phyloP scores from a whole-genome alignment of 2,797 vertebrate genomes.

The Microctenopoma steveboyesi region DNA sequence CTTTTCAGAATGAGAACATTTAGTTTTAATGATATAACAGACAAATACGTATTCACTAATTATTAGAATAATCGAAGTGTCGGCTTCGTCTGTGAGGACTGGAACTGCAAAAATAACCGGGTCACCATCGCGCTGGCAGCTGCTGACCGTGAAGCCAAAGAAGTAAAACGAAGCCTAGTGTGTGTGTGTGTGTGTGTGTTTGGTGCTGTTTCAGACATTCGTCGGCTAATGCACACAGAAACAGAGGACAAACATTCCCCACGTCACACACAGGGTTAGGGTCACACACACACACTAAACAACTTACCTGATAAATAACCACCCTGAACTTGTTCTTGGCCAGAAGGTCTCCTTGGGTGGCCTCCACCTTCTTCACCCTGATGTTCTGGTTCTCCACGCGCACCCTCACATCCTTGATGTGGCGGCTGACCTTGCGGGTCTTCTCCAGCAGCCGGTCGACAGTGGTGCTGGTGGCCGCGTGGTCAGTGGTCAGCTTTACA shows the following conservation, averaged over 20 bases:
- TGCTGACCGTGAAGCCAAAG: conserved; percentile 66
- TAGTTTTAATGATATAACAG: neutral
- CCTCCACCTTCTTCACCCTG: conserved; percentile 91
- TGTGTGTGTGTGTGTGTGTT: neutral
- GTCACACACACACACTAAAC: too few relatives aligned
- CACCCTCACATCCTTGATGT: conserved; percentile 93
- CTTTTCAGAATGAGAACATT: too few relatives aligned
- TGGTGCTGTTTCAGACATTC: too few relatives aligned
- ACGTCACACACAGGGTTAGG: too few relatives aligned
- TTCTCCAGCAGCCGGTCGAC: conserved; percentile 94
- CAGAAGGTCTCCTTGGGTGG: conserved; percentile 93
- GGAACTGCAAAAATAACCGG: conserved; percentile 81
- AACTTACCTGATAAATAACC: conserved; percentile 90
- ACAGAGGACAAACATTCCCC: too few relatives aligned
- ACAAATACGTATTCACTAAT: neutral
- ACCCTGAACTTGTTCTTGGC: conserved; percentile 98
- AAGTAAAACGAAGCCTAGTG: conserved; percentile 50
- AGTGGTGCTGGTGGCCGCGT: conserved; percentile 85
- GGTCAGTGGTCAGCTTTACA: conserved; percentile 90
- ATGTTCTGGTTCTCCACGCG: conserved; percentile 92
- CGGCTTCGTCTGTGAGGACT: neutral
- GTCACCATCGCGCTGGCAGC: conserved; percentile 59
- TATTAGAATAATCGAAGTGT: neutral
- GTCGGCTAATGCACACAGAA: too few relatives aligned
- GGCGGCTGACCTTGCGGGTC: conserved; percentile 93